Evolutionary conservation across 1,140 invertebrate species (phyloP), one percentile per base, ranked within the genome.

Genomic region (Ladona fulva): DNA sequence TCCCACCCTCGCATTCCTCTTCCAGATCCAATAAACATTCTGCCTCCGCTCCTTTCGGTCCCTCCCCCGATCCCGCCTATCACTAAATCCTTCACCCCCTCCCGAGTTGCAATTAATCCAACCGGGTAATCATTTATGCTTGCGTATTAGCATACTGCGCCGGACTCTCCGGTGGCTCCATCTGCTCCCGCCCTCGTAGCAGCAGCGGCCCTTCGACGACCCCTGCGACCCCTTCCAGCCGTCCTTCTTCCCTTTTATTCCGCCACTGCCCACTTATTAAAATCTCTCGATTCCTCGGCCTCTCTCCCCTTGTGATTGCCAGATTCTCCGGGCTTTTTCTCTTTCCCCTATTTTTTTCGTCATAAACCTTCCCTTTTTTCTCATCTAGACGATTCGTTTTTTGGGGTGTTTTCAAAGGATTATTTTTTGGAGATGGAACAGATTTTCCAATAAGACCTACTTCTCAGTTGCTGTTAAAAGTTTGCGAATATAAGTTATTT

Each of bases 1-100:
- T 12, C 52, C 52, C 52, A 19, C 44, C 44, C 44, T 52, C 44
- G 19, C 44, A 52, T 66, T 12, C 52, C 52, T 66, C 52, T 66
- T 66, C 52, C 52, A 66, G 52, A 66, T 66, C 52, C 52, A 66
- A 66, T 66, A 66, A 66, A 66, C 52, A 66, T 66, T 66, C 52
- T 66, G n/a, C 3, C 52, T 22, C 12, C 52, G 14, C 12, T 22
- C 52, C 52, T 22, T 22, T 66, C 3, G 16, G 3, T 5, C 3
- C 3, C 52, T 12, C 52, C 14, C 52, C n/a, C 52, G 10, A 52
- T 52, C 44, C 44, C 44, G 44, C n/a, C 52, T 66, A 66, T 66
- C 52, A 66, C 52, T 66, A 66, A 66, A 66, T 66, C 52, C 52
- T 66, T 22, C 52, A 16, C 52, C 52, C 52, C n/a, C 52, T 12